A percentile compares a stretch with the other conserved stretches of the same genome.
phyloP scores from a whole-genome alignment of 1,140 invertebrate genomes.

The Penaeus chinensis region DNA sequence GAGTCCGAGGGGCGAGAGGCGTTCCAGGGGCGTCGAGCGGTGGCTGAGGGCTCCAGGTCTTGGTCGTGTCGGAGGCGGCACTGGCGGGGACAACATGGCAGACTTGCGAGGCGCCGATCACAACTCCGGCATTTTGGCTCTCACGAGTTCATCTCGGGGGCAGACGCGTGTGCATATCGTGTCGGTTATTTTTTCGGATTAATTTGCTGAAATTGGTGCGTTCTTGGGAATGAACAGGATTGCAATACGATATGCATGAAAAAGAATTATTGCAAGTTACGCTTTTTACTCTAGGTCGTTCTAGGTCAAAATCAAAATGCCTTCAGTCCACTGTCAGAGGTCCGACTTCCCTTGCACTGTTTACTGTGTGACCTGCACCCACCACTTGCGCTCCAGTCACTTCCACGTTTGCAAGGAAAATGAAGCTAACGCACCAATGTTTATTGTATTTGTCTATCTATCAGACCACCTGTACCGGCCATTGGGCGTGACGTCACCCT shows the following conservation, averaged over 20 bases:
- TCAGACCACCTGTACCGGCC: conserved; percentile 61
- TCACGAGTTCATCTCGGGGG: too few relatives aligned
- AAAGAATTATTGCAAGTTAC: not conserved
- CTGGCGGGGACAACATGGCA: conserved; percentile 54
- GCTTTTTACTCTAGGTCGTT: conserved; percentile 15
- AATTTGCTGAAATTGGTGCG: too few relatives aligned
- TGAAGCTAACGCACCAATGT: conserved; percentile 62
- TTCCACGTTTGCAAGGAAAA: conserved; percentile 62
- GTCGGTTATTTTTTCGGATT: too few relatives aligned
- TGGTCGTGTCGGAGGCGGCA: conserved; percentile 7
- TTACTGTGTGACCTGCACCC: conserved; percentile 54
- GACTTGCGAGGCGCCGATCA: conserved; percentile 23
- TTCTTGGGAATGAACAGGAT: too few relatives aligned
- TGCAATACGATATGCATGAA: not conserved
- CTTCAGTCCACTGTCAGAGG: conserved; percentile 43
- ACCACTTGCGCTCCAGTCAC: conserved; percentile 59
- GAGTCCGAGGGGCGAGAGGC: not conserved
- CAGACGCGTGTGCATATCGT: too few relatives aligned
- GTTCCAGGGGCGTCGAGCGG: conserved; percentile 2
- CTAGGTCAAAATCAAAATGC: not conserved
- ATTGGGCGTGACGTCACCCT: conserved; percentile 58
- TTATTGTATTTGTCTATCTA: conserved; percentile 62
- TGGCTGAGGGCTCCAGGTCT: conserved; percentile 10
- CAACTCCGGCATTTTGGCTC: conserved; percentile 46
- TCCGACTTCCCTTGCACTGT: conserved; percentile 56